Percentiles rank a stretch among this genome's conserved stretches.
Evolutionary conservation across 2,888 invertebrate species (phyloP).

Genomic region (Hirtodrosophila duncani): DNA sequence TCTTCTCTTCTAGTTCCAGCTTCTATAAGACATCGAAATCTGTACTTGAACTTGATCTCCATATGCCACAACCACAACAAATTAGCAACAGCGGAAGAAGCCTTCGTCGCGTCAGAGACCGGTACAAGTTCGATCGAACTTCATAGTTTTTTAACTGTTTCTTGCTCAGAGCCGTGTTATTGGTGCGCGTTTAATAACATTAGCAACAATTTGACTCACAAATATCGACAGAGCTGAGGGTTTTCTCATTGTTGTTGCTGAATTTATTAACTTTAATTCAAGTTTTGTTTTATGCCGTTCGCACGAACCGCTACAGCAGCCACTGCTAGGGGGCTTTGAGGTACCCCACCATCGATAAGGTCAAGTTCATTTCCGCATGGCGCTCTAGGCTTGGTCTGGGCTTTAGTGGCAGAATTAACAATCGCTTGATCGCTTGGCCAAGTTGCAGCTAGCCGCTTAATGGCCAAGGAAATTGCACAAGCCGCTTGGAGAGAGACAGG

Average conservation of each 20-base stretch:
- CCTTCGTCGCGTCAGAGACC: conserved; percentile 13
- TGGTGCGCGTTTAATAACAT: conserved; percentile 46
- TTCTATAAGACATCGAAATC: too few species aligned
- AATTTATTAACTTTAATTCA: conserved; percentile 61
- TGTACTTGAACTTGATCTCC: conserved; percentile 52
- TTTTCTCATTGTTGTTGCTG: conserved; percentile 28
- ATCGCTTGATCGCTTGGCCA: conserved; percentile 14
- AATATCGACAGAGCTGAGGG: conserved; percentile 34
- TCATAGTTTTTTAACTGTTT: conserved; percentile 27
- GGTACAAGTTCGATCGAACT: conserved; percentile 18
- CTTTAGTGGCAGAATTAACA: too few species aligned
- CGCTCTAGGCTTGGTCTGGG: conserved; percentile 19
- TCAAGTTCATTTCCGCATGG: conserved; percentile 67
- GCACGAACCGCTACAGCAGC: conserved; percentile 29
- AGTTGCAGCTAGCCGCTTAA: conserved; percentile 10
- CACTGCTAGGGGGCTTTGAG: conserved; percentile 22
- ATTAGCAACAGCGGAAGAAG: conserved; percentile 44
- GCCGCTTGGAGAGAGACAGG: conserved; percentile 24
- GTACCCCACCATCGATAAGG: conserved; percentile 59
- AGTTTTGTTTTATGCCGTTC: conserved; percentile 43
- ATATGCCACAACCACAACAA: conserved; percentile 13
- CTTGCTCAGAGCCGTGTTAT: conserved; percentile 36
- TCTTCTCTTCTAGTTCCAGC: conserved; percentile 24
- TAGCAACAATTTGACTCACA: conserved; percentile 53
- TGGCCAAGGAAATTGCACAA: conserved; percentile 59